Evolutionary conservation across 2,797 vertebrate genomes (phyloP), one percentile per base, ranked within the genome.

Genomic region (Propithecus deckenii): DNA sequence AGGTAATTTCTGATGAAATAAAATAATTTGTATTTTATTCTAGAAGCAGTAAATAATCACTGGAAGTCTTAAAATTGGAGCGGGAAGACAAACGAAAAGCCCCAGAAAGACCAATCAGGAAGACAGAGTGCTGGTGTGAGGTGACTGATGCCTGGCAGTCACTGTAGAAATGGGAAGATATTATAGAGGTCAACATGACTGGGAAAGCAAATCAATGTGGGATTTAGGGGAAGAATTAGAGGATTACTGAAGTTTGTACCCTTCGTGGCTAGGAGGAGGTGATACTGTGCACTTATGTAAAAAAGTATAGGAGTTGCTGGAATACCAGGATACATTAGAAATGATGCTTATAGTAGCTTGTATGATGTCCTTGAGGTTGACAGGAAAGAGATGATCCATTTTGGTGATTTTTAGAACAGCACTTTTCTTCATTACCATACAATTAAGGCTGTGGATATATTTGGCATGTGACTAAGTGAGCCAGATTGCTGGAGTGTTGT

Each of bases 371-470:
- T 55, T 91, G 41, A 61, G 9, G 20, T 84, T 67, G 35, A 38
- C 2, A 59, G 11, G 81, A 50, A 80, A 93, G 28, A 80, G 18
- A 71, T 84, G 41, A 95, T 38, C 38, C 41, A 17, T 79, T 89
- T 79, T 89, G 67, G 22, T 89, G 11, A 35, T 50, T 94, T 38
- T 30, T 32, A 3, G 12, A 0, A 78, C 87, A 18, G 4, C 3
- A 30, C 32, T 84, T 96, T 14, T 57, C 35, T 88, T 95, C 38
- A n/a, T 75, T 93, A 59, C 14, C 28, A 43, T 72, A 35, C 22
- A 79, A 41, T n/a, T 94, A 18, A 80, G 12, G 86, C 52, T 50
- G 52, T 94, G 32, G 91, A n/a, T 13, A 18, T 97, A 97, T 96
- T n/a, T 80, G 10, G 11, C 22, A 52, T 43, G 17, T 81, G 50